Evolutionary conservation across 2,888 invertebrate genomes (phyloP), one percentile per base, ranked within the genome.

Genomic region (Noctua fimbriata): DNA sequence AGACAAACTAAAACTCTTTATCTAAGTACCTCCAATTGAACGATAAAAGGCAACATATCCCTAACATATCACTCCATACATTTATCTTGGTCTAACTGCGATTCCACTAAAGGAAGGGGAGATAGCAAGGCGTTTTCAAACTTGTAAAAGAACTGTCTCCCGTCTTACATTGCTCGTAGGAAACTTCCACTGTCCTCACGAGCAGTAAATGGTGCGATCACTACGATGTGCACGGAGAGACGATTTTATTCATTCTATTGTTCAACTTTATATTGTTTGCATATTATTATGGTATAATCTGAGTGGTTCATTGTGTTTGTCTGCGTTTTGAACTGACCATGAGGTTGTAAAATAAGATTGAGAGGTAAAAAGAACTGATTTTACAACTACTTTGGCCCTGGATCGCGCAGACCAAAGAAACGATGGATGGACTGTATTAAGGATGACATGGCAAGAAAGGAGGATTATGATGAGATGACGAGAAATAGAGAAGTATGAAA

Each of bases 191-290:
- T 93, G 93, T 95, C 93, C 93, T 92, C 90, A 91, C 93, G 92
- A 93, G 95, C 95, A 95, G 95, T 96, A 95, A 96, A 95, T 95
- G 95, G 93, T 90, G 92, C 94, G 95, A 95, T 95, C 94, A 94
- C 92, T 93, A 89, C 91, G 47, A 28, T 91, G 92, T 91, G 91
- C 92, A 91, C 92, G 92, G 92, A 92, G 93, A 92, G 93, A 92
- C 93, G 93, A 94, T 93, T 93, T 93, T 91, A 90, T 93, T 90
- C 89, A 86, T 85, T 87, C 72, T 88, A 77, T 88, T 88, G 85
- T 90, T 74, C 69, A 79, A 87, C 79, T 90, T 91, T 90, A 89
- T 90, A 90, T 81, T 83, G 75, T 80, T 82, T 82, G 69, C 41
- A 73, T 77, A 81, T 81, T 76, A 80, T 81, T 52, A 81, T 67